Percentiles rank a stretch among this genome's conserved stretches.
Evolutionary conservation across 1,140 invertebrate species (phyloP).

Genomic region (Drosophila paulistorum): DNA sequence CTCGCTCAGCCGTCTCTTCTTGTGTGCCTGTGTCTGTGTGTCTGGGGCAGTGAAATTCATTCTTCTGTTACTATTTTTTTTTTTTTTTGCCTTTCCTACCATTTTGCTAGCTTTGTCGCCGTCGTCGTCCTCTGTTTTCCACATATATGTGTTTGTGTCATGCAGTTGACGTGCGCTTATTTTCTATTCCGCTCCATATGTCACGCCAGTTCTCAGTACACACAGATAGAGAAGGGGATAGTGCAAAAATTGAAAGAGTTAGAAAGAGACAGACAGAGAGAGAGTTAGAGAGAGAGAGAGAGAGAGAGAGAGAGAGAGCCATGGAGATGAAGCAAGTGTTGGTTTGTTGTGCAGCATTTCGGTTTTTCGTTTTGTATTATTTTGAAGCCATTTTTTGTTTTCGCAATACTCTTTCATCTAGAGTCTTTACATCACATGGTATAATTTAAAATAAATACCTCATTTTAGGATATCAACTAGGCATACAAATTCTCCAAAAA

Average conservation of each 20-base stretch:
- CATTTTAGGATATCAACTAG: no score
- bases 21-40: background rate
- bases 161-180: slow-evolving; percentile 81
- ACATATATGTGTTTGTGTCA: slow-evolving; percentile 69
- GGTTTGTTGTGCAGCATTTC: slow-evolving; percentile 50
- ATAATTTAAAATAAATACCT: no score
- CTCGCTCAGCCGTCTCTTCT: background rate
- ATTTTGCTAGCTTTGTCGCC: slow-evolving; percentile 70
- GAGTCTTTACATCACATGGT: background rate
- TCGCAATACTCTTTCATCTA: background rate
- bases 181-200: slow-evolving; percentile 80
- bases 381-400: slow-evolving; percentile 15
- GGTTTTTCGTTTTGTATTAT: slow-evolving; percentile 34
- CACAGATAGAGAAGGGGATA: background rate
- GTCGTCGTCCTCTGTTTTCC: slow-evolving; percentile 58
- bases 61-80: slow-evolving; percentile 2
- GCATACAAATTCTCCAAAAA: no score
- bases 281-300: background rate
- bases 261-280: background rate
- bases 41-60: slow-evolving; percentile 17
- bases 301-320: background rate
- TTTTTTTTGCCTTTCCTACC: slow-evolving; percentile 8
- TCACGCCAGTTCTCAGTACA: slow-evolving; percentile 52
- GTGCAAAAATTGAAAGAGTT: background rate
- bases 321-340: slow-evolving; percentile 17